Base-by-base conservation (phyloP, 2,797 vertebrate species). In the Pipistrellus kuhlii region DNA sequence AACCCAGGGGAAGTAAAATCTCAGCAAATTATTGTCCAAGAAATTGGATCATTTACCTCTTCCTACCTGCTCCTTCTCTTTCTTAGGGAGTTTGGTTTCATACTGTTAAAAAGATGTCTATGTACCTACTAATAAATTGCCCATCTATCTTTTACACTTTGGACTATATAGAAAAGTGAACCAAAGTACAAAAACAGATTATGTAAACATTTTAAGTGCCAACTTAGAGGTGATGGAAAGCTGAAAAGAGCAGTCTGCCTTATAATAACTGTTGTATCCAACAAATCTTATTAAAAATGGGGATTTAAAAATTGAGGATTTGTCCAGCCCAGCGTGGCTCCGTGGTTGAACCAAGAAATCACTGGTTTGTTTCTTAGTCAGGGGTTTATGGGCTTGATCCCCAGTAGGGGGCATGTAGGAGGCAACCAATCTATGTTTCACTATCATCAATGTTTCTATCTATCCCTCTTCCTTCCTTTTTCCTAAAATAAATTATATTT, bases 221-320 rank as follows among this genome's bases (percentile, higher is more conserved):
- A 72, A 44, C 9, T 71, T 35, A 32, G 30, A 76, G 11, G 30
- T 35, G 18, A 76, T 32, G 44, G 30, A 25, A 59, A 25, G 4
- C 3, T 71, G 30, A 14, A 10, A 44, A 57, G 23, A 18, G 14
- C 7, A 20, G 41, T 68, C 35, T 68, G 2, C 13, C 68, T 72
- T 35, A 12, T 38, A 78, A 44, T 41, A 69, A n/a, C 10, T 85
- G 7, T 46, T 35, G 4, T 30, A 46, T 91, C 46, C 17, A 78
- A 53, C 15, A 91, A 89, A 55, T 81, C 12, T 17, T 77, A 73
- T 66, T 82, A 14, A 59, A 53, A 59, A 38, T 27, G 41, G 9
- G 6, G 13, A 80, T 68, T 69, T 71, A 57, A 82, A 84, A 88
- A 64, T 38, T 15, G 62, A 80, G n/a, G 23, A 62, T 30, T 62